A percentile compares a stretch with the other conserved stretches of the same genome.
Evolutionary conservation across 2,113 vertebrate genomes (phyloP).

Genomic region (Ctenomys sociabilis): DNA sequence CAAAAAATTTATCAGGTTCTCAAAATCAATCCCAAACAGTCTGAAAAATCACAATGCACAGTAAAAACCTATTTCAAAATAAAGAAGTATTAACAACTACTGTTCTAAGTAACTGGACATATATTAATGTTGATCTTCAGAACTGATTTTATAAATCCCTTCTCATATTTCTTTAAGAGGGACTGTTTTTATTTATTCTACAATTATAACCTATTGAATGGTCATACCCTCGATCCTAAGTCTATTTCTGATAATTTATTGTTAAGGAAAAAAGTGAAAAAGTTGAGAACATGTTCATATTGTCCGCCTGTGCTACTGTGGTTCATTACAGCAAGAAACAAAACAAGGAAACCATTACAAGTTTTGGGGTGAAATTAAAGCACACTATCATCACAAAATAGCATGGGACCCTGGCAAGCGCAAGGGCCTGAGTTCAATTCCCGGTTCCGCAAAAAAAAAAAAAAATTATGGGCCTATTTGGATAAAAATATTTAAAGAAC

Average conservation of each 20-base stretch:
- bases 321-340: neutral
- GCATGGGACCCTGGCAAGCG: neutral
- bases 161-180: neutral
- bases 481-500: constrained; percentile 46
- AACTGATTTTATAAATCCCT: constrained; percentile 36
- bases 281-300: neutral
- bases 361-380: neutral
- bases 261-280: constrained; percentile 43
- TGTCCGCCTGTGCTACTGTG: neutral
- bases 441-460: too few species aligned
- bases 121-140: neutral
- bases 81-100: neutral
- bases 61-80: constrained; percentile 18
- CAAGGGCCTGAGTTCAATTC: too few species aligned
- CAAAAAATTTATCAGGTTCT: constrained; percentile 45
- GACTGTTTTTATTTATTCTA: constrained; percentile 21
- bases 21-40: neutral
- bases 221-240: neutral
- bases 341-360: neutral
- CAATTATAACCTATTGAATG: neutral
- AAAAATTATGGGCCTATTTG: neutral
- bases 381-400: neutral
- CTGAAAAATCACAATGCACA: neutral
- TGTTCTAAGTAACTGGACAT: neutral
- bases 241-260: constrained; percentile 38